These are phyloP conservation scores for Coelopa pilipes DNA, from an alignment of 2,888 invertebrate species.

Conservation along the genomic window DNA sequence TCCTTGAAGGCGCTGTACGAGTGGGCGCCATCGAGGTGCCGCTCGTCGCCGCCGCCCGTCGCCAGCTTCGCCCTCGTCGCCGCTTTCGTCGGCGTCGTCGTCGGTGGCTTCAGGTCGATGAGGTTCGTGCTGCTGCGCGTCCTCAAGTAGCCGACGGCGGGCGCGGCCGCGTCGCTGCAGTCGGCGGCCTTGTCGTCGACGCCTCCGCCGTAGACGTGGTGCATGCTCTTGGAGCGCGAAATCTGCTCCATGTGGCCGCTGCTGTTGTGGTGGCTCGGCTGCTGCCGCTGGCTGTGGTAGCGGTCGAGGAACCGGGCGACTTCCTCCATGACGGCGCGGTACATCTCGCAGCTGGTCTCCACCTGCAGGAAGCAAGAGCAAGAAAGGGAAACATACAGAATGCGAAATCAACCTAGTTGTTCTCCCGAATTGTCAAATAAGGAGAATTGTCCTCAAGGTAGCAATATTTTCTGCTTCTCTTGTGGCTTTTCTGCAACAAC, in stretches of 20 bases:
- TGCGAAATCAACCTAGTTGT: constrained; percentile 31
- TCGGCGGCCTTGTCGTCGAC: constrained; percentile 34
- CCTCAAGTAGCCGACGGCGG: constrained; percentile 51
- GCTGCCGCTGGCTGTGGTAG: constrained; percentile 56
- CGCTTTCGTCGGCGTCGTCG: not conserved
- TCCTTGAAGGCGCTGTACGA: constrained; percentile 69
- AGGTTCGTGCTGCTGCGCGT: constrained; percentile 65
- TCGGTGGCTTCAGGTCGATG: constrained; percentile 44
- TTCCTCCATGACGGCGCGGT: constrained; percentile 76
- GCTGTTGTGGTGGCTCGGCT: constrained; percentile 45
- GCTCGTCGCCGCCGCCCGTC: constrained; percentile 17
- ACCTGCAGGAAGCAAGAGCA: constrained; percentile 66
- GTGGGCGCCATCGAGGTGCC: constrained; percentile 49
- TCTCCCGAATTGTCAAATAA: no score
- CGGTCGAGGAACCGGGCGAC: constrained; percentile 75
- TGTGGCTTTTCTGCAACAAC: no score
- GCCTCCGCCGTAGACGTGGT: constrained; percentile 59
- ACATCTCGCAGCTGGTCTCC: constrained; percentile 76
- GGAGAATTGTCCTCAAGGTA: no score
- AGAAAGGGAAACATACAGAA: not conserved
- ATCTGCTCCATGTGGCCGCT: constrained; percentile 59
- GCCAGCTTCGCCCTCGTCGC: constrained; percentile 6
- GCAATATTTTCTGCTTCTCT: no score
- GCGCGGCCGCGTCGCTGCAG: constrained; percentile 42
- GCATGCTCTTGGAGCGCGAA: constrained; percentile 66